Conservation (phyloP, 2,888 invertebrate genomes). For the Metallyticus violacea region DNA sequence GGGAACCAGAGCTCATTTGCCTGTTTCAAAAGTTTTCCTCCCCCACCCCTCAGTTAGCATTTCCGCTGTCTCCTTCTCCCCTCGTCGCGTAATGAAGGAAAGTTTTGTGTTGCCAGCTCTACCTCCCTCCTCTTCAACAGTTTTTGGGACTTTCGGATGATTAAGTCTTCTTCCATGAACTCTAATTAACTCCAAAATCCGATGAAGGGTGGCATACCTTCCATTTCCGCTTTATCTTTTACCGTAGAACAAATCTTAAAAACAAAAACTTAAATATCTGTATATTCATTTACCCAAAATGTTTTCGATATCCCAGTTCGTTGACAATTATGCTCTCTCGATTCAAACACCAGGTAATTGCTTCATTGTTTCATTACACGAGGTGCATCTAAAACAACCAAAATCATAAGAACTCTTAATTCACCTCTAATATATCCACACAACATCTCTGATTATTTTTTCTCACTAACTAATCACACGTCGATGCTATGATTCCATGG, state of each 20-base stretch:
- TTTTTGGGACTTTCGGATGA: not conserved
- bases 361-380: no score
- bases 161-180: not conserved
- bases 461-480: no score
- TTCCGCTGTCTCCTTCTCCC: not conserved
- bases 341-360: no score
- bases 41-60: not conserved
- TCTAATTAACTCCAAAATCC: not conserved
- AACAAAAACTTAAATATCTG: not conserved
- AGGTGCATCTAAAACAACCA: no score
- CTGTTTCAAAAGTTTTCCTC: not conserved
- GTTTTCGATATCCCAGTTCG: no score
- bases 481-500: no score
- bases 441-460: no score
- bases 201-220: not conserved
- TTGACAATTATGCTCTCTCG: no score
- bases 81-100: not conserved
- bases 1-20: not conserved
- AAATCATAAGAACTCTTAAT: no score
- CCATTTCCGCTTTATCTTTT: not conserved
- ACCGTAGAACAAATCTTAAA: not conserved
- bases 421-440: no score
- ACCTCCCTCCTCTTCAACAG: not conserved
- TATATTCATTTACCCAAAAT: not conserved
- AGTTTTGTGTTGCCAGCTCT: not conserved